Conservation (phyloP, 2,888 invertebrate species). For the Clunio marinus region DNA sequence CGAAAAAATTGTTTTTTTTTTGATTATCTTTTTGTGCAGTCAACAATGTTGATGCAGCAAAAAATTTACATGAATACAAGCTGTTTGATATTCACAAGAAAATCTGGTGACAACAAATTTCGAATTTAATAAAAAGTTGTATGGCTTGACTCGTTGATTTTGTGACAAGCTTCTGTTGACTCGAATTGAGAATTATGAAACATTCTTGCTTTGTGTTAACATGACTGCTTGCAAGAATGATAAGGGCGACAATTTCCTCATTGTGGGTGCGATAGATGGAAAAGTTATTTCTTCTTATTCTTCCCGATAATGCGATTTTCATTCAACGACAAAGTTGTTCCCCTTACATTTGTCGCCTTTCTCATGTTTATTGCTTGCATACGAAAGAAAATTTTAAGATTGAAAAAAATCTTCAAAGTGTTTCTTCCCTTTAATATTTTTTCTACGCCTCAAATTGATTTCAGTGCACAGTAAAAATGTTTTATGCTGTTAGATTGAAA, state of each 20-base stretch:
- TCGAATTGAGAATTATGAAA: no score
- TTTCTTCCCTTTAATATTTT: background rate
- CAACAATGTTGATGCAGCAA: no score
- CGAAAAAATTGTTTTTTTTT: no score
- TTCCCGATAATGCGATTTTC: conserved; percentile 2
- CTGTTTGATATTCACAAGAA: background rate
- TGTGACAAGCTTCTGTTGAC: background rate
- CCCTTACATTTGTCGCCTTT: background rate
- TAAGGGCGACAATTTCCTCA: background rate
- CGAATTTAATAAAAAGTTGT: background rate
- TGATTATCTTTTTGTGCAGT: no score
- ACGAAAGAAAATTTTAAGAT: no score
- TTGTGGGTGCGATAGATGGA: background rate
- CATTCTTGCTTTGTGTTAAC: background rate
- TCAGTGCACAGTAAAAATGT: background rate
- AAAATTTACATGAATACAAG: no score
- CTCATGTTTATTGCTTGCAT: no score
- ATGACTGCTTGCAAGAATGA: background rate
- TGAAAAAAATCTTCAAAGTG: background rate
- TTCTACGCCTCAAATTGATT: background rate
- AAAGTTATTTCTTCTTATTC: background rate
- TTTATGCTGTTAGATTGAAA: conserved; percentile 20
- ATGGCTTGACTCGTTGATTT: background rate
- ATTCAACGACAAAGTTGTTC: background rate
- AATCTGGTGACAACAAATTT: background rate